Evolutionary conservation across 2,888 invertebrate genomes (phyloP).

Genomic region (Anticlea derivata): DNA sequence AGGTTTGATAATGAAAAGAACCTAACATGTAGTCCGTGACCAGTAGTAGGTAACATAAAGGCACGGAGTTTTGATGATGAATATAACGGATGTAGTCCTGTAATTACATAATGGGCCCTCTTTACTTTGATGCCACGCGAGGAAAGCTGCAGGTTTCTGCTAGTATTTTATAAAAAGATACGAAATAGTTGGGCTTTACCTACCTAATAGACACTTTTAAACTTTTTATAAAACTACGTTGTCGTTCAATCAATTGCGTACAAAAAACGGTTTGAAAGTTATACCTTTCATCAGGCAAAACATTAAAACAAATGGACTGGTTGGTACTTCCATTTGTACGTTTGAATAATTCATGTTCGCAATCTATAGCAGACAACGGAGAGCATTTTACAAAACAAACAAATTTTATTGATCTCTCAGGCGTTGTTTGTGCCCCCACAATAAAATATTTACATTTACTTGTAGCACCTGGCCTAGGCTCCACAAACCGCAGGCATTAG

Average conservation of each 20-base stretch:
- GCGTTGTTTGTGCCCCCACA: slow-evolving; percentile 78
- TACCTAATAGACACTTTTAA: too few species aligned
- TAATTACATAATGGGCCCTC: too few species aligned
- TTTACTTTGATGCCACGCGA: too few species aligned
- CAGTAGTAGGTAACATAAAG: too few species aligned
- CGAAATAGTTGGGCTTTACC: too few species aligned
- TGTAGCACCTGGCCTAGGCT: slow-evolving; percentile 72
- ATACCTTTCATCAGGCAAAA: slow-evolving; percentile 68
- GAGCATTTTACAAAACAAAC: slow-evolving; percentile 82
- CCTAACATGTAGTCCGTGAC: too few species aligned
- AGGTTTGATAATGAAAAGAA: too few species aligned
- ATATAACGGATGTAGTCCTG: too few species aligned
- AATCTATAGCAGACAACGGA: slow-evolving; percentile 79
- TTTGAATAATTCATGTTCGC: slow-evolving; percentile 81
- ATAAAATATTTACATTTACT: slow-evolving; percentile 83
- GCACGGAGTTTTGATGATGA: too few species aligned
- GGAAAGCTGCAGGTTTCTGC: too few species aligned
- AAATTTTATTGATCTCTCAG: slow-evolving; percentile 83
- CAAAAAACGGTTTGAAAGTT: slow-evolving; percentile 44
- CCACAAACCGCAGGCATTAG: slow-evolving; percentile 69
- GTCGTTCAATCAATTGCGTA: slow-evolving; percentile 20
- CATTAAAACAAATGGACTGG: slow-evolving; percentile 76
- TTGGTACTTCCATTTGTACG: slow-evolving; percentile 66
- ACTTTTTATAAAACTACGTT: background rate
- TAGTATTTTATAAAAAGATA: too few species aligned